phyloP scores from a whole-genome alignment of 2,888 invertebrate species.

The Apocheima hispidaria region DNA sequence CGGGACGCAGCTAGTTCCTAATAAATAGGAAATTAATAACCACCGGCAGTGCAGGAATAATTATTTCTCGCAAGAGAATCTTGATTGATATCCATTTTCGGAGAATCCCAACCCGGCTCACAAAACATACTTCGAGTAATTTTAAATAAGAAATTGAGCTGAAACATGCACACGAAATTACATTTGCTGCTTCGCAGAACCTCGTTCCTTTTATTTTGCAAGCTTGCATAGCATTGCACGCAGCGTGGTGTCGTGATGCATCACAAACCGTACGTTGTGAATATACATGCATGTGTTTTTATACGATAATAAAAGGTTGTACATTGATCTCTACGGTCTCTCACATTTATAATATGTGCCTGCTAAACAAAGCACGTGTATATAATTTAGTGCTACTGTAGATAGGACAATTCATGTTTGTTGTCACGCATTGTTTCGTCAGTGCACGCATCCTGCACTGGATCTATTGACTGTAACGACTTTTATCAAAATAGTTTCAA shows the following conservation, averaged over 20 bases:
- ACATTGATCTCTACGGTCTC: slow-evolving; percentile 16
- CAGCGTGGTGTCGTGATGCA: slow-evolving; percentile 33
- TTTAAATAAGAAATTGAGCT: slow-evolving; percentile 39
- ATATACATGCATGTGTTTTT: neutral
- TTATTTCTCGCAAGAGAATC: slow-evolving; percentile 8
- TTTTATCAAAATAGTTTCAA: no score
- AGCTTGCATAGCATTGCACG: slow-evolving; percentile 35
- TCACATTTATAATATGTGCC: neutral
- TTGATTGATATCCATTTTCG: slow-evolving; percentile 38
- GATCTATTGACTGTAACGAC: slow-evolving; percentile 20
- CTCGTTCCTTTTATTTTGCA: slow-evolving; percentile 35
- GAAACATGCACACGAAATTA: slow-evolving; percentile 36
- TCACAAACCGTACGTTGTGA: slow-evolving; percentile 1
- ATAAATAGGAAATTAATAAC: neutral
- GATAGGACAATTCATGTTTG: no score
- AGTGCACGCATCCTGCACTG: slow-evolving; percentile 30
- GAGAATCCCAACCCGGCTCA: slow-evolving; percentile 26
- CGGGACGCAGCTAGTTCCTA: no score
- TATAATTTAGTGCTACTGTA: neutral
- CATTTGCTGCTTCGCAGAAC: slow-evolving; percentile 55
- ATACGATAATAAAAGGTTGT: slow-evolving; percentile 15
- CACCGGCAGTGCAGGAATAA: neutral
- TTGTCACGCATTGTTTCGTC: slow-evolving; percentile 21
- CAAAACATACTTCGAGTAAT: slow-evolving; percentile 35
- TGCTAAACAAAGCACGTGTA: slow-evolving; percentile 22